Base-by-base conservation (phyloP, 2,113 vertebrate species). In the Rhagologus leucostigma region DNA sequence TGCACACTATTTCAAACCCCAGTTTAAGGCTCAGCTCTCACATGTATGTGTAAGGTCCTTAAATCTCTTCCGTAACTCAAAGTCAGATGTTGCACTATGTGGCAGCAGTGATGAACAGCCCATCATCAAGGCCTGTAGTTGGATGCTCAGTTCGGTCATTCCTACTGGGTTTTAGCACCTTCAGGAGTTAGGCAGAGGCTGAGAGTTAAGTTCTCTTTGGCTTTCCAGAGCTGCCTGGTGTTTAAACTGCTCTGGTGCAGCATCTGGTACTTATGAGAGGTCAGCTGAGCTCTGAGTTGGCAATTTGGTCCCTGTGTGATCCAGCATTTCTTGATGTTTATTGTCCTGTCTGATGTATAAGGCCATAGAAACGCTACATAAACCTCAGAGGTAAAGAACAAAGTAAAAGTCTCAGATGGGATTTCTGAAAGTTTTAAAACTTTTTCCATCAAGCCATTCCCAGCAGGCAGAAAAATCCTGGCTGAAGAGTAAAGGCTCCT, bases 351-450 rank as follows among this genome's bases (percentile, higher is more conserved):
- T 82, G 81, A 84, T 46, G 37, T 39, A 78, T 89, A 87, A 94
- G 53, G 50, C 69, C 9, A 6, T 82, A 87, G 62, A 84, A 93
- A 91, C 53, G 55, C 80, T 90, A 90, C 69, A 75, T 87, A 93
- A 90, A 93, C 84, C 80, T 89, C 92, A 82, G 80, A 95, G 86
- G 93, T 95, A 93, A 90, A 90, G 90, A 95, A 90, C 86, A 96
- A 96, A 97, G 96, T 35, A 53, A 68, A 92, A 94, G 46, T 46
- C 92, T 96, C 88, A 94, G 80, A 93, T 68, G 65, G 88, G 90
- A 94, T 96, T 96, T 94, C 73, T 96, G 77, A 89, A 76, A n/a
- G 69, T 81, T 95, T 86, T 95, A 89, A 89, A 68, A 82, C 62
- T 92, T 95, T 92, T 97, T 96, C 92, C 95, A 84, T 89, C 44